Evolutionary conservation across 2,113 vertebrate species (phyloP).

Genomic region (Mesembrinibis cayennensis): DNA sequence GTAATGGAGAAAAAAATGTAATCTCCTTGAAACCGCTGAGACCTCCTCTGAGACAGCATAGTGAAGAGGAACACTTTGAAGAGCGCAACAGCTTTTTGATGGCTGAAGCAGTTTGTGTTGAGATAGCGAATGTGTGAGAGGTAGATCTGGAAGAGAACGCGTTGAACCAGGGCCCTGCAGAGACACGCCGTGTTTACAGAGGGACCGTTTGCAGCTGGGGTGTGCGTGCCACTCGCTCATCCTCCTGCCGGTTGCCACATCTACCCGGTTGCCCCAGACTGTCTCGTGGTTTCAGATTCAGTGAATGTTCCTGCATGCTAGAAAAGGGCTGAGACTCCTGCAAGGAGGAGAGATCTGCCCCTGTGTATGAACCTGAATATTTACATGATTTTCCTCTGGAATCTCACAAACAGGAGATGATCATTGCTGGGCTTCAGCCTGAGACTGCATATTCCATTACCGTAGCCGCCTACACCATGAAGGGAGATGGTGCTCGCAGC

Average conservation of each 20-base stretch:
- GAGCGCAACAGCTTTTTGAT: neutral
- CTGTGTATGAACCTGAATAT: fast-evolving
- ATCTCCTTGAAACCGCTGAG: conserved; percentile 38
- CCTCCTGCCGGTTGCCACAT: neutral
- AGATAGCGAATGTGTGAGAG: neutral
- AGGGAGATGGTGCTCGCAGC: conserved; percentile 96
- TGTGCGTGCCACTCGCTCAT: neutral
- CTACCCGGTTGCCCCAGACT: neutral
- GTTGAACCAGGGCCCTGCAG: neutral
- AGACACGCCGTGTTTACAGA: neutral
- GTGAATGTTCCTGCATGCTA: conserved; percentile 33
- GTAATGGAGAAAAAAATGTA: neutral
- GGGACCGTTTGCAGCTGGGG: neutral
- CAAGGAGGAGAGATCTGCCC: neutral
- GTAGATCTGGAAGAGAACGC: neutral
- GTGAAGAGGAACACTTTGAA: conserved; percentile 36
- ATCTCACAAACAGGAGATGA: conserved; percentile 85
- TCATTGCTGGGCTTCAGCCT: conserved; percentile 91
- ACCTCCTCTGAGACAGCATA: neutral
- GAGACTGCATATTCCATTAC: conserved; percentile 97
- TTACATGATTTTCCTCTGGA: neutral
- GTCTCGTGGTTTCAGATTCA: neutral
- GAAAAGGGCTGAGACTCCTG: neutral
- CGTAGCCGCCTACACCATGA: conserved; percentile 98
- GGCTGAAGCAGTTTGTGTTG: conserved; percentile 17